Conservation (phyloP, 2,113 vertebrate species). For the Piliocolobus tephrosceles region DNA sequence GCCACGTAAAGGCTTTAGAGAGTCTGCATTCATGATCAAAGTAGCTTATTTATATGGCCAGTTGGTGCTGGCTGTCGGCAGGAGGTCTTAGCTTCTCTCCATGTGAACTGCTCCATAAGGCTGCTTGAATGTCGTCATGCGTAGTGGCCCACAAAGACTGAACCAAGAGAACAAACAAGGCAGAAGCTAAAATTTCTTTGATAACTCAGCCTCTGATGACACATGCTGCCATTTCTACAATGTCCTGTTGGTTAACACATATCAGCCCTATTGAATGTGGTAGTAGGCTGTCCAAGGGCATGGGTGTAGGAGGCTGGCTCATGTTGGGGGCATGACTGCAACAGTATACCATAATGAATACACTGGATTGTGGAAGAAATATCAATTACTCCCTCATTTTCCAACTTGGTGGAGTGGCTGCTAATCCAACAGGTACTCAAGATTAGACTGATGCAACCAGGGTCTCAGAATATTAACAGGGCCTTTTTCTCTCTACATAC, state of each 20-base stretch:
- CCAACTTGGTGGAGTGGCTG: background rate
- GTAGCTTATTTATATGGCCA: background rate
- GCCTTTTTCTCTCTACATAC: rapidly evolving
- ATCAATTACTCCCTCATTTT: background rate
- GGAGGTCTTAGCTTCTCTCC: background rate
- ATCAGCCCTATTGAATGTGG: background rate
- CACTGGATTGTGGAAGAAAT: background rate
- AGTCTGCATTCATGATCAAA: background rate
- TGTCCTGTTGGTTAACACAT: rapidly evolving
- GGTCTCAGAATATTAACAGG: background rate
- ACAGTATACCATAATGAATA: background rate
- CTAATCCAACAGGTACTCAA: background rate
- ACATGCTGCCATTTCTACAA: background rate
- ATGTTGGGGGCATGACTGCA: rapidly evolving
- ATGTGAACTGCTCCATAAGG: background rate
- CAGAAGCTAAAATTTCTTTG: background rate
- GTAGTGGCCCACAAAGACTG: background rate
- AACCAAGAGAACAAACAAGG: background rate
- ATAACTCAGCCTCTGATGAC: background rate
- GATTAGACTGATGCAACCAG: background rate
- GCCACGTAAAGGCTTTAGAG: background rate
- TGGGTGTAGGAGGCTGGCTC: background rate
- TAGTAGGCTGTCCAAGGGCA: background rate
- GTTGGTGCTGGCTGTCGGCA: background rate
- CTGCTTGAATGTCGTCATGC: background rate